phyloP scores from a whole-genome alignment of 1,140 invertebrate genomes.

The Spodoptera frugiperda region DNA sequence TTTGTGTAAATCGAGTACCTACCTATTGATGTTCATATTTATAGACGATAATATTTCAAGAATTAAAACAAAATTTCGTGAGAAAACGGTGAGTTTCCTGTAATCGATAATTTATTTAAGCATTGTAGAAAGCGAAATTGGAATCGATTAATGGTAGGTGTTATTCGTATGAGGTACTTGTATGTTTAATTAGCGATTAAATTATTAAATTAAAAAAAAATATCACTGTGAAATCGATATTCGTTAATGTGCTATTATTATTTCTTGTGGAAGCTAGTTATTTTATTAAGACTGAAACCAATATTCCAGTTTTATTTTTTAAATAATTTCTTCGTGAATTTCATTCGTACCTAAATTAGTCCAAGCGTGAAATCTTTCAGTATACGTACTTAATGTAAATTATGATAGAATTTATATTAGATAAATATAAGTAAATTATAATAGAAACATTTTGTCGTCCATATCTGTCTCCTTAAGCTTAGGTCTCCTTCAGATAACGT shows the following conservation, averaged over 20 bases:
- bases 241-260: conserved; percentile 68
- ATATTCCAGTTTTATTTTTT: conserved; percentile 81
- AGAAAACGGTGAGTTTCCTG: conserved; percentile 84
- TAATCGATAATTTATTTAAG: conserved; percentile 77
- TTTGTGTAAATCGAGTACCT: conserved; percentile 81
- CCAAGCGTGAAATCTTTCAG: conserved; percentile 84
- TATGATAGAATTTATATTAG: conserved; percentile 85
- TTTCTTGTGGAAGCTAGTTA: conserved; percentile 70
- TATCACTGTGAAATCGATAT: conserved; percentile 64
- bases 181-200: conserved; percentile 81
- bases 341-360: conserved; percentile 81
- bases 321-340: conserved; percentile 66
- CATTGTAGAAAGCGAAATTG: conserved; percentile 80
- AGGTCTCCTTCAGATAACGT: conserved; percentile 72
- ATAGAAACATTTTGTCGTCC: conserved; percentile 81
- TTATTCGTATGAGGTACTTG: conserved; percentile 76
- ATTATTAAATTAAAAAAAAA: conserved; percentile 75
- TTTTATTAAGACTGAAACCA: conserved; percentile 82
- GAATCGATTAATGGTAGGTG: conserved; percentile 75
- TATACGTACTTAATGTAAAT: conserved; percentile 86
- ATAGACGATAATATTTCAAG: conserved; percentile 72
- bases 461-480: conserved; percentile 64
- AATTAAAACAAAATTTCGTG: conserved; percentile 71
- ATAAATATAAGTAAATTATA: conserved; percentile 85
- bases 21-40: conserved; percentile 83